Base-by-base conservation (phyloP, 2,113 vertebrate species). In the Erythrocercus mccallii region DNA sequence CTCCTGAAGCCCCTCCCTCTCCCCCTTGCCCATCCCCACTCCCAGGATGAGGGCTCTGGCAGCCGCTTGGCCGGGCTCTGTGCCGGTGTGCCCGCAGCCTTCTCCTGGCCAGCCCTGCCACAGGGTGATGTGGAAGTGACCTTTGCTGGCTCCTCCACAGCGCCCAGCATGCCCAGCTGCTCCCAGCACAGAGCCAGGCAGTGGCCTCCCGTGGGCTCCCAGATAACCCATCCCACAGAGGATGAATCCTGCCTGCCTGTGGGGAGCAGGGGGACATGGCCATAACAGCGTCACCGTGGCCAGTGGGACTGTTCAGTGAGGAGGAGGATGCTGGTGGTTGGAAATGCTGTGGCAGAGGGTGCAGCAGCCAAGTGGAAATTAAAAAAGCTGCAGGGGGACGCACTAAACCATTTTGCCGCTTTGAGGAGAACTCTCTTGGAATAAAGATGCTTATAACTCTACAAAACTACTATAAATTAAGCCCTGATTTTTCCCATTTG, bases 261-360 rank as follows among this genome's bases (percentile, higher is more conserved):
- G 12, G 51, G 47, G 31, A 88, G 27, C 7, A 2, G n/a, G 4
- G 44, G n/a, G 7, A 51, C 6, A 3, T 1, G 37, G 44, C n/a
- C 0, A 0, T 7, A 23, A 6, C 2, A 0, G 2, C 3, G 13
- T 33, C 53, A 79, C 62, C 0, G 0, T 1, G 7, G 51, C 20
- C 1, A 0, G 3, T 0, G 38, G 81, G 57, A 54, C 33, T 11
- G 7, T 12, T 35, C 2, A 1, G 37, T 3, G 28, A 11, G 28
- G 14, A 66, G 44, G 38, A 69, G 30, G 58, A 18, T 50, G 45
- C 60, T 9, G 3, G 33, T 27, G 58, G n/a, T 33, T 78, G 70
- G 44, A 76, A 71, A 15, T 14, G 48, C 65, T 66, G 48, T 8
- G 61, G 57, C 45, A 86, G 25, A 61, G 57, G 51, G 33, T 71